Evolutionary conservation across 2,888 invertebrate genomes (phyloP).

Genomic region (Anthrax anthrax): DNA sequence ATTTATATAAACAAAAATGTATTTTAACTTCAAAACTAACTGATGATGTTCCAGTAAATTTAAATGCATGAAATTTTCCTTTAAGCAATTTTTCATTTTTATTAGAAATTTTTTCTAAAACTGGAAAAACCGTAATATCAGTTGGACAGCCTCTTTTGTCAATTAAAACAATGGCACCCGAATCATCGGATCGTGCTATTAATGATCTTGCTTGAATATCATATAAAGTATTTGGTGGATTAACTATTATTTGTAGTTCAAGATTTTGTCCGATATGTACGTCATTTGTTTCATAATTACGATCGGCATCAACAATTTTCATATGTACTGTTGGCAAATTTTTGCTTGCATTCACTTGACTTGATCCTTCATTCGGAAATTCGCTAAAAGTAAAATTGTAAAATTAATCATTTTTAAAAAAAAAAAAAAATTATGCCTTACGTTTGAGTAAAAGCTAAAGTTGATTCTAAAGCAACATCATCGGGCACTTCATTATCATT

Average conservation of each 20-base stretch:
- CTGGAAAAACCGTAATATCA: conserved; percentile 43
- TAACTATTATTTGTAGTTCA: conserved; percentile 45
- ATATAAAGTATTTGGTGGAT: conserved; percentile 36
- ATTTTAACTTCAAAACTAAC: conserved; percentile 71
- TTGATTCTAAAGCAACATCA: conserved; percentile 42
- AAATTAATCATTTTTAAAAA: not conserved
- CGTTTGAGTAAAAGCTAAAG: conserved; percentile 40
- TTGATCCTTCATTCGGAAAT: conserved; percentile 35
- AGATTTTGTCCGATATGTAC: conserved; percentile 53
- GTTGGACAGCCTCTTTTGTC: conserved; percentile 71
- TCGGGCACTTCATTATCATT: conserved; percentile 26
- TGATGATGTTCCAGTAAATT: conserved; percentile 70
- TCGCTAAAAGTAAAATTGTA: conserved; percentile 22
- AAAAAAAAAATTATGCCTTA: conserved; percentile 20
- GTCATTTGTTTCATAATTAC: conserved; percentile 44
- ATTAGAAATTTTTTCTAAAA: conserved; percentile 30
- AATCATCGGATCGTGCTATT: conserved; percentile 62
- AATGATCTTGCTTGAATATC: conserved; percentile 67
- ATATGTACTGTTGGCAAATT: conserved; percentile 39
- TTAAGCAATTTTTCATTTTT: conserved; percentile 35
- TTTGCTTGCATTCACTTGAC: conserved; percentile 17
- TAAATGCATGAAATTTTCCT: conserved; percentile 66
- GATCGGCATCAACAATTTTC: conserved; percentile 42
- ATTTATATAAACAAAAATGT: conserved; percentile 60
- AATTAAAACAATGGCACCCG: conserved; percentile 57